phyloP scores from a whole-genome alignment of 1,140 invertebrate species.

The Paraescarpia echinospica region DNA sequence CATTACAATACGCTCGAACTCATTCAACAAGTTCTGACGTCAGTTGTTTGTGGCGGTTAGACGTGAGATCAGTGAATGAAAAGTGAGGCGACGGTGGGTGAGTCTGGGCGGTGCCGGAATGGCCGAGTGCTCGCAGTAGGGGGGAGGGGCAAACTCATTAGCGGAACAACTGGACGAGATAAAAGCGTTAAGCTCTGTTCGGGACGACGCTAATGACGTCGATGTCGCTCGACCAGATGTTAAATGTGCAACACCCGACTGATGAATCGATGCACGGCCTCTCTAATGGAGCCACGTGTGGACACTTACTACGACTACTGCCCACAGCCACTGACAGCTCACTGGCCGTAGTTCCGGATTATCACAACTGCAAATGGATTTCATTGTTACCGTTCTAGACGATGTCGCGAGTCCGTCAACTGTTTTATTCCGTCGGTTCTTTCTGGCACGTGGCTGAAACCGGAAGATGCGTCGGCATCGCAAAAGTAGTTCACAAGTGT shows the following conservation, averaged over 20 bases:
- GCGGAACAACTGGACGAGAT: neutral
- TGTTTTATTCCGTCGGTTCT: neutral
- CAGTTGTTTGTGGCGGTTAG: neutral
- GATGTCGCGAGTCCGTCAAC: neutral
- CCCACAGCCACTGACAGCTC: neutral
- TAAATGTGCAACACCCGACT: neutral
- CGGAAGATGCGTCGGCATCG: neutral
- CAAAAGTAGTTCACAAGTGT: neutral
- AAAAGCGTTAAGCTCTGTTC: constrained; percentile 5
- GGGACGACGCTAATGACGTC: neutral
- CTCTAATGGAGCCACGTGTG: neutral
- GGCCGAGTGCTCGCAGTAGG: neutral
- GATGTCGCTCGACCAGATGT: neutral
- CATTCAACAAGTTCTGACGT: neutral
- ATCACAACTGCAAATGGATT: neutral
- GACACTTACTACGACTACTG: neutral
- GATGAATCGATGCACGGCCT: neutral
- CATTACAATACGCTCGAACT: neutral
- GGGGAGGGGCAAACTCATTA: neutral
- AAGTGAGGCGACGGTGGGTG: neutral
- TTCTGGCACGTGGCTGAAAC: too few relatives aligned
- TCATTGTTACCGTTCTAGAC: neutral
- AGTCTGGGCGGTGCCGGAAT: neutral
- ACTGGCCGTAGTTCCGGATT: neutral
- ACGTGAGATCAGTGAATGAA: neutral